These are phyloP conservation scores for Coregonus suidteri DNA, from an alignment of 2,797 vertebrate species.

Conservation along the genomic window DNA sequence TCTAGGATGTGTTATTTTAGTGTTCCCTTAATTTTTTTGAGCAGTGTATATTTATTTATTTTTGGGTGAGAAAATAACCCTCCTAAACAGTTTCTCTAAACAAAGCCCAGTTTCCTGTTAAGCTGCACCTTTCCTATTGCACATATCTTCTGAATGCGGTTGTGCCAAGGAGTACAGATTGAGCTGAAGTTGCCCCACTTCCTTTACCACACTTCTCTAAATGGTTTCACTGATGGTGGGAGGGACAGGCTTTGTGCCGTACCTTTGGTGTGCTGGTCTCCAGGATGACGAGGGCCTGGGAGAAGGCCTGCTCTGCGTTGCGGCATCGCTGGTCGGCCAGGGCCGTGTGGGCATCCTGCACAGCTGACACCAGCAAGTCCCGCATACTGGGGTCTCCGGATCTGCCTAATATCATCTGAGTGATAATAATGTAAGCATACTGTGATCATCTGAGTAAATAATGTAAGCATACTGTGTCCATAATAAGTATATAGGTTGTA, in stretches of 20 bases:
- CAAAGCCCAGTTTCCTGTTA: too few relatives aligned
- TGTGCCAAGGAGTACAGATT: neutral
- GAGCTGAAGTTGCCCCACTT: neutral
- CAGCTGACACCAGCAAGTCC: constrained; percentile 61
- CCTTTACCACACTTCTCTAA: neutral
- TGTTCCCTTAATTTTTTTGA: too few relatives aligned
- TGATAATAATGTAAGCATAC: neutral
- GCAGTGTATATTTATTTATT: too few relatives aligned
- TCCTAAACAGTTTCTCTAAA: too few relatives aligned
- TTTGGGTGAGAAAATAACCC: too few relatives aligned
- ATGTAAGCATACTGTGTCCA: too few relatives aligned
- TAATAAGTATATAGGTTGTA: too few relatives aligned
- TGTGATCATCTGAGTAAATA: too few relatives aligned
- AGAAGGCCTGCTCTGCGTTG: constrained; percentile 84
- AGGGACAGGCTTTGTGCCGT: constrained; percentile 10
- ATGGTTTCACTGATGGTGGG: neutral
- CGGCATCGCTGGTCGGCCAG: constrained; percentile 78
- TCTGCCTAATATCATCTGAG: neutral
- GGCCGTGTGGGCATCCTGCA: constrained; percentile 75
- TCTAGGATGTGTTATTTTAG: too few relatives aligned
- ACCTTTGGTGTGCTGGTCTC: constrained; percentile 75
- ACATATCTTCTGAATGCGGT: too few relatives aligned
- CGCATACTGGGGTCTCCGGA: neutral
- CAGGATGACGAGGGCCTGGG: constrained; percentile 71
- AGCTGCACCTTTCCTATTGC: too few relatives aligned